Evolutionary conservation across 2,888 invertebrate species (phyloP).

Genomic region (Hemicrepidius hirtus): DNA sequence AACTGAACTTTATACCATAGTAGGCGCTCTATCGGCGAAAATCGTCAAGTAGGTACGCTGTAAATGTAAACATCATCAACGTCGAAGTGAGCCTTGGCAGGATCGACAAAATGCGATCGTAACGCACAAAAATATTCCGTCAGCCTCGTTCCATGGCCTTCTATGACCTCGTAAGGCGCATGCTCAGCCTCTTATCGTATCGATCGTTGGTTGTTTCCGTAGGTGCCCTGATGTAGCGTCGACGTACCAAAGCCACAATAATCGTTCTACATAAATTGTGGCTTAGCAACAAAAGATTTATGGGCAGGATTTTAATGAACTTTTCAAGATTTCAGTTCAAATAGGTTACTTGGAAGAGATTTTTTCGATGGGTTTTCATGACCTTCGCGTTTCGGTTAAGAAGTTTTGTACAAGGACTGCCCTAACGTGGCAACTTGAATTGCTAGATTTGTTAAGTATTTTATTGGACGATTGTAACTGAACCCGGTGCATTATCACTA

Average conservation of each 20-base stretch:
- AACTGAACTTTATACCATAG: neutral
- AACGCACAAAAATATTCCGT: conserved; percentile 43
- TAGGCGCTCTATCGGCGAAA: conserved; percentile 28
- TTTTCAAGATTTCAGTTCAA: no score
- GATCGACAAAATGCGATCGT: conserved; percentile 40
- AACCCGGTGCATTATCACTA: conserved; percentile 53
- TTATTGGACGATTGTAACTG: conserved; percentile 49
- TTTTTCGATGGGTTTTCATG: no score
- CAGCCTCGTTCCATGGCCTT: conserved; percentile 53
- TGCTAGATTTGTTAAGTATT: neutral
- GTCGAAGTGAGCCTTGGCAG: conserved; percentile 8
- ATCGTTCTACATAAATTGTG: neutral
- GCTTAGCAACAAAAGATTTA: conserved; percentile 13
- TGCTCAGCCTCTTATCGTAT: conserved; percentile 58
- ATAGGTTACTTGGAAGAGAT: no score
- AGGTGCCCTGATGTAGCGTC: conserved; percentile 52
- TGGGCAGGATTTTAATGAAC: neutral
- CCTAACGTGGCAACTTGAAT: conserved; percentile 26
- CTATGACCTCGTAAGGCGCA: conserved; percentile 55
- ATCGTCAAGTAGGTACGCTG: conserved; percentile 20
- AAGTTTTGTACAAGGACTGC: conserved; percentile 2
- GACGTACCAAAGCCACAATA: neutral
- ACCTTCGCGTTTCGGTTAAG: neutral
- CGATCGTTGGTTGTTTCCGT: conserved; percentile 60
- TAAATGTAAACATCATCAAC: conserved; percentile 23